Evolutionary conservation across 2,888 invertebrate species (phyloP).

Genomic region (Bellardia pandia): DNA sequence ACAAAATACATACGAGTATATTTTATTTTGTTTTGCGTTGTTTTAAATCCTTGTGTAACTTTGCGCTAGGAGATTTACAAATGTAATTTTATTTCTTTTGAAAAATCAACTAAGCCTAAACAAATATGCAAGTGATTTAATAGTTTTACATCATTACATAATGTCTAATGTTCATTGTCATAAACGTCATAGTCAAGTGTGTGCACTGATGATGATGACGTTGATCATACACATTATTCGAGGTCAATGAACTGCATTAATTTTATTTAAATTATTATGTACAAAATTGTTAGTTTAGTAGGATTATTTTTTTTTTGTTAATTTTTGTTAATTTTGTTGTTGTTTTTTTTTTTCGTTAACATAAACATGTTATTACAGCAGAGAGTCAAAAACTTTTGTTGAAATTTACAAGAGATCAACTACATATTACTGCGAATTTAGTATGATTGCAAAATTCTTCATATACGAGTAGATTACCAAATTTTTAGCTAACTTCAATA

Average conservation of each 20-base stretch:
- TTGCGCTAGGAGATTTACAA: background rate
- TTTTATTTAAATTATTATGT: constrained; percentile 47
- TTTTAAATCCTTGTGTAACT: background rate
- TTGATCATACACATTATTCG: constrained; percentile 33
- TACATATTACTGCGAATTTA: no score
- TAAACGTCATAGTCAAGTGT: constrained; percentile 15
- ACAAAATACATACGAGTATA: background rate
- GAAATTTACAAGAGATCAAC: background rate
- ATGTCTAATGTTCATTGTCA: constrained; percentile 16
- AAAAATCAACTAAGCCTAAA: constrained; percentile 16
- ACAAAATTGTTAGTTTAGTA: constrained; percentile 32
- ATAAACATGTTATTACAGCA: constrained; percentile 11
- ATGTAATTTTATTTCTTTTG: background rate
- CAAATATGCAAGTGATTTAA: constrained; percentile 33
- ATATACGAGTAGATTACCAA: no score
- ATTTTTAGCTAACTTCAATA: no score
- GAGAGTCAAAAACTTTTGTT: constrained; percentile 11
- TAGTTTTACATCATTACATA: constrained; percentile 41
- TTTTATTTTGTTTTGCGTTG: constrained; percentile 1
- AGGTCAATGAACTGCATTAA: constrained; percentile 68
- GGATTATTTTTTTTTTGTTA: constrained; percentile 39
- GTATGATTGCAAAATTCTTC: no score
- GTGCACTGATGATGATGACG: constrained; percentile 23
- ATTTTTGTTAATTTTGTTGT: background rate
- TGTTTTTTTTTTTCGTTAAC: background rate